These are phyloP conservation scores for Pammene fasciana DNA, from an alignment of 2,888 invertebrate genomes.

Conservation along the genomic window DNA sequence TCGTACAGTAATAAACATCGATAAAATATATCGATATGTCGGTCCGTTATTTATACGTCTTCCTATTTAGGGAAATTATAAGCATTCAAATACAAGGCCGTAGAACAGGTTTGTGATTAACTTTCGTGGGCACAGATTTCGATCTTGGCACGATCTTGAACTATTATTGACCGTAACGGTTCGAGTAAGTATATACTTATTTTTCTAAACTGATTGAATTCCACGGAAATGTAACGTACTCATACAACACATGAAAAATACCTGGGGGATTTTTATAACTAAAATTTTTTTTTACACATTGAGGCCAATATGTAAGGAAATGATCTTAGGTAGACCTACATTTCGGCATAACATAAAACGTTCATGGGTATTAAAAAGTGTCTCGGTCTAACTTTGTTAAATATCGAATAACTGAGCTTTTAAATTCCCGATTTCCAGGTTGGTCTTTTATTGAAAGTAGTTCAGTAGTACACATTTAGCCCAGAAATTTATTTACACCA, in stretches of 20 bases:
- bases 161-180: conserved; percentile 26
- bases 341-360: no score
- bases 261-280: no score
- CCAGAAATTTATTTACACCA: neutral
- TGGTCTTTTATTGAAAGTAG: neutral
- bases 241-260: neutral
- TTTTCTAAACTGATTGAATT: conserved; percentile 27
- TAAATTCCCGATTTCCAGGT: neutral
- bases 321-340: no score
- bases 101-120: conserved; percentile 32
- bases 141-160: conserved; percentile 34
- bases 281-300: no score
- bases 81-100: conserved; percentile 29
- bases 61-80: conserved; percentile 32
- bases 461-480: neutral
- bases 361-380: no score
- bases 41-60: conserved; percentile 10
- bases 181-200: conserved; percentile 23
- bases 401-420: neutral
- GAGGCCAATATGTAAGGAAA: no score
- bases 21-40: no score
- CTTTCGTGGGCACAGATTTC: conserved; percentile 30
- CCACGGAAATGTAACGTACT: conserved; percentile 17
- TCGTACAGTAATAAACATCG: no score
- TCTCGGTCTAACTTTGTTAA: no score